A percentile compares a stretch with the other conserved stretches of the same genome.
Conservation (phyloP, 1,140 invertebrate genomes). For the Anadara kagoshimensis region DNA sequence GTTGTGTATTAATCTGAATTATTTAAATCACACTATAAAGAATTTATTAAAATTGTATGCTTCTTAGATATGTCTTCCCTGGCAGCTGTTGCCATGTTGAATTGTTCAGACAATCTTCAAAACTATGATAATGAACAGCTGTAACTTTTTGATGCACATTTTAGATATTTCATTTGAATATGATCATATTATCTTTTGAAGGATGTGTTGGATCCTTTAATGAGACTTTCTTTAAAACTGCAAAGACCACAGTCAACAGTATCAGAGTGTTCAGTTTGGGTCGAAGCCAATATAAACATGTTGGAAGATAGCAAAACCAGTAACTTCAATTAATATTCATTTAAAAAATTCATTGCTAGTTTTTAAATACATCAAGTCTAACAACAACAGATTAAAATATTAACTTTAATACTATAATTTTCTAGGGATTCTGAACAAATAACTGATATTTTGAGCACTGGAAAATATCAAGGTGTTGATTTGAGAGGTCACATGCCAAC, state of each 20-base stretch:
- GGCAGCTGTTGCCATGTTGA: too few species aligned
- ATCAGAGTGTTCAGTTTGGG: neutral
- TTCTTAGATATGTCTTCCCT: too few species aligned
- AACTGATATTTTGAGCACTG: neutral
- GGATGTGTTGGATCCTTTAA: neutral
- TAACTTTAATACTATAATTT: neutral
- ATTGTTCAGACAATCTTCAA: too few species aligned
- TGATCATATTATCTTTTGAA: neutral
- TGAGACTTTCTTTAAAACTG: conserved; percentile 4
- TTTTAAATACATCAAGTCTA: too few species aligned
- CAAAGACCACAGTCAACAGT: conserved; percentile 1
- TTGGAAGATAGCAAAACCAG: neutral
- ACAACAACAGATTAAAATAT: too few species aligned
- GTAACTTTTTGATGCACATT: too few species aligned
- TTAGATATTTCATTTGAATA: too few species aligned
- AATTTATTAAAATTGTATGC: too few species aligned
- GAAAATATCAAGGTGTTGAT: neutral
- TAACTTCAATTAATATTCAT: neutral
- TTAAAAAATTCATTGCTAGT: too few species aligned
- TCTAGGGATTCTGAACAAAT: neutral
- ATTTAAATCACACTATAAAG: too few species aligned
- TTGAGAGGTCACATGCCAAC: conserved; percentile 1
- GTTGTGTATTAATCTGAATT: too few species aligned
- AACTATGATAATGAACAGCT: too few species aligned
- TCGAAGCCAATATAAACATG: neutral